Conservation (phyloP, 1,140 invertebrate species). For the Drosophila kanapiae region DNA sequence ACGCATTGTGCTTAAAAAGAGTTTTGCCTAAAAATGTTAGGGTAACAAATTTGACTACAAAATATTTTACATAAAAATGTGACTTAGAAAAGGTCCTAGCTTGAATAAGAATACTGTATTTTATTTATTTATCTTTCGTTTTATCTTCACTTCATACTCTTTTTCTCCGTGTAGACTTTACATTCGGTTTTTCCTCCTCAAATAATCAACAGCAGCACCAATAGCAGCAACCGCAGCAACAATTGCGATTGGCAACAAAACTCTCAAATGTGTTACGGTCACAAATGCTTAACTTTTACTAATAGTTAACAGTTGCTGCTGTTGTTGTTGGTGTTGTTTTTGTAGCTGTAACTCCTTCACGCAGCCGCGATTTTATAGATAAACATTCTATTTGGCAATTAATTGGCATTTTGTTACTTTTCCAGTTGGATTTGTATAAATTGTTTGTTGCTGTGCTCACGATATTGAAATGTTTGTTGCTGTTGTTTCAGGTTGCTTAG, state of each 20-base stretch:
- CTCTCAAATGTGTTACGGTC: conserved; percentile 76
- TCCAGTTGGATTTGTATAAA: conserved; percentile 81
- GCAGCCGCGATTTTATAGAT: conserved; percentile 74
- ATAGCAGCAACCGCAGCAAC: conserved; percentile 21
- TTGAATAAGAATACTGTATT: no score
- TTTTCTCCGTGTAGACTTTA: conserved; percentile 14
- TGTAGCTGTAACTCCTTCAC: conserved; percentile 16
- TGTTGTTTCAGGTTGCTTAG: conserved; percentile 26
- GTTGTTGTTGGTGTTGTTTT: conserved; percentile 28
- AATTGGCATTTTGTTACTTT: conserved; percentile 82
- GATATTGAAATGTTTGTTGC: conserved; percentile 77
- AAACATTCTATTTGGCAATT: conserved; percentile 84
- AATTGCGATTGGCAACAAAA: conserved; percentile 62
- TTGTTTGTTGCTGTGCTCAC: conserved; percentile 63
- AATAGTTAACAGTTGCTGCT: conserved; percentile 65
- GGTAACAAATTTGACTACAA: no score
- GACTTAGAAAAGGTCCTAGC: no score
- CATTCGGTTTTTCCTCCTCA: conserved; percentile 37
- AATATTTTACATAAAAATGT: no score
- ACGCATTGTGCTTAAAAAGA: no score
- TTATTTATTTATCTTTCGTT: no score
- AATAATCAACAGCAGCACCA: conserved; percentile 60
- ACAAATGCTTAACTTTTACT: conserved; percentile 84
- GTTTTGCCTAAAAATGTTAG: no score
- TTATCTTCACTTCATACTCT: background rate